These are phyloP conservation scores for Megaustenia siamemsis DNA, from an alignment of 2,888 invertebrate genomes.

Conservation along the genomic window DNA sequence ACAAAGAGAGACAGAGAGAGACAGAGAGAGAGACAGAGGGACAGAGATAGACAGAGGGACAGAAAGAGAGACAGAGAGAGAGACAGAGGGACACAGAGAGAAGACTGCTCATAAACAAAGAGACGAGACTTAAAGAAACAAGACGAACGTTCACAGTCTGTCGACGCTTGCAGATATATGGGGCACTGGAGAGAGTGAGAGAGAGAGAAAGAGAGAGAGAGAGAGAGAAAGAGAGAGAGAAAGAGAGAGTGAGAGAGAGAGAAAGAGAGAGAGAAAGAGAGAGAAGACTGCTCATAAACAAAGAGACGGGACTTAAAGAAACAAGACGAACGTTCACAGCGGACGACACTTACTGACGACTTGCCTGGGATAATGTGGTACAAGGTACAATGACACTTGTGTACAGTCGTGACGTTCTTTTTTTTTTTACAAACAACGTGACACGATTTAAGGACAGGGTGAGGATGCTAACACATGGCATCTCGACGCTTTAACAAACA, in stretches of 20 bases:
- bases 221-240: not conserved
- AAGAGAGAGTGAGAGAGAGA: not conserved
- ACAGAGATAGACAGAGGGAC: not conserved
- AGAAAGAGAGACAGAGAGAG: not conserved
- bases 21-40: not conserved
- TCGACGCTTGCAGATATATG: too few relatives aligned
- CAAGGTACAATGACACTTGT: too few relatives aligned
- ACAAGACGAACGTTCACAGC: not conserved
- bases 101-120: not conserved
- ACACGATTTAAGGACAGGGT: too few relatives aligned
- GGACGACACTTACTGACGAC: too few relatives aligned
- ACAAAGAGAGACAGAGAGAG: not conserved
- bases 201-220: not conserved
- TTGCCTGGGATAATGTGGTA: too few relatives aligned
- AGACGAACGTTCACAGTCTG: not conserved
- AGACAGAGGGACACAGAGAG: slow-evolving; percentile 2
- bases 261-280: slow-evolving; percentile 14
- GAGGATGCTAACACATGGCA: too few relatives aligned
- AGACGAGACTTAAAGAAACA: not conserved
- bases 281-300: not conserved
- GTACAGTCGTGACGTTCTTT: too few relatives aligned
- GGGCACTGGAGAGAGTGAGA: not conserved
- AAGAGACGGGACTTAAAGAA: not conserved
- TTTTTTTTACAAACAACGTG: too few relatives aligned
- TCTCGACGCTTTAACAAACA: too few relatives aligned